phyloP scores from a whole-genome alignment of 1,140 invertebrate species.

The Nephila pilipes region DNA sequence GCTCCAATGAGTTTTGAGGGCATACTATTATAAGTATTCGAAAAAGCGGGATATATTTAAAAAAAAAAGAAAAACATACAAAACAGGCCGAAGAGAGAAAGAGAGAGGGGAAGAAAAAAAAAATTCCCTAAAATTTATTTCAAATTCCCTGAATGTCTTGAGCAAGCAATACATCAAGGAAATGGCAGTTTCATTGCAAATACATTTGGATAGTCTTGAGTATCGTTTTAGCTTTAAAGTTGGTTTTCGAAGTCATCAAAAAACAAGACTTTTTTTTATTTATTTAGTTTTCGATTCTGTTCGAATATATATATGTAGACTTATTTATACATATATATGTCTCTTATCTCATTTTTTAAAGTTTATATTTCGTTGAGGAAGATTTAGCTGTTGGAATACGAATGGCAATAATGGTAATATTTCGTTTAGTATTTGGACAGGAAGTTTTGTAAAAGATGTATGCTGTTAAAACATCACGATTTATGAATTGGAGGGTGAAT shows the following conservation, averaged over 20 bases:
- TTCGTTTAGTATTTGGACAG: constrained; percentile 4
- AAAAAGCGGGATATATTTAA: constrained; percentile 59
- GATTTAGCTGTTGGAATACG: background rate
- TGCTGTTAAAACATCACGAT: background rate
- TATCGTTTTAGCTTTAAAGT: constrained; percentile 30
- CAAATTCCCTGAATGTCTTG: constrained; percentile 48
- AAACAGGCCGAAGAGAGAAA: constrained; percentile 9
- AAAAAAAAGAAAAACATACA: constrained; percentile 25
- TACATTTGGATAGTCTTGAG: constrained; percentile 66
- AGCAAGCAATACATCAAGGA: constrained; percentile 59
- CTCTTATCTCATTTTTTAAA: background rate
- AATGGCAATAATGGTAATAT: constrained; percentile 7
- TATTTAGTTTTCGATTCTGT: background rate
- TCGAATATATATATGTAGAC: background rate
- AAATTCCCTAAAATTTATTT: constrained; percentile 34
- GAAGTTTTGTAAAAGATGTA: background rate
- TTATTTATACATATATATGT: background rate
- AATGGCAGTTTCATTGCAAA: constrained; percentile 66
- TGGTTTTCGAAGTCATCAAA: constrained; percentile 71
- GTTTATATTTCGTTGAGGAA: constrained; percentile 8
- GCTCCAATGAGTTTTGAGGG: constrained; percentile 66
- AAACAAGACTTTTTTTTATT: background rate
- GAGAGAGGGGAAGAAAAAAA: too few species aligned
- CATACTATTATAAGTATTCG: constrained; percentile 33
- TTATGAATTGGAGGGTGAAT: background rate